Base-by-base conservation (phyloP, 2,888 invertebrate species). In the Hemithea aestivaria region DNA sequence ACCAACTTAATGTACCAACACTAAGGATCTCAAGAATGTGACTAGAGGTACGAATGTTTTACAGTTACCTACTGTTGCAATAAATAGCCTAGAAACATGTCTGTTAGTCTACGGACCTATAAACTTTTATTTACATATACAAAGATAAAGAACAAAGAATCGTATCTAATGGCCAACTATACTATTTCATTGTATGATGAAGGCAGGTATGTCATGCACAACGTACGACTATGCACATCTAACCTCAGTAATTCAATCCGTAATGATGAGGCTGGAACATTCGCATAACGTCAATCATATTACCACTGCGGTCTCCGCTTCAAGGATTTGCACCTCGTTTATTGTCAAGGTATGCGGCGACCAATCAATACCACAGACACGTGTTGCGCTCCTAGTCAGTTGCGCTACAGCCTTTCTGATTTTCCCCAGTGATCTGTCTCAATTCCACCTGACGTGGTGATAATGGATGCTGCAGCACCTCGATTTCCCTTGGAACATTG, bases 401-500 rank as follows among this genome's bases (percentile, higher is more conserved):
- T 26, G 23, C 30, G 31, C 35, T 27, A 38, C 42, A 40, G 25
- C 36, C 35, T 44, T 35, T 40, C 47, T 45, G 44, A 50, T 20
- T 24, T 11, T 22, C 16, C 42, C 46, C 44, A 47, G 40, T 40
- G 44, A 51, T 57, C 48, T 49, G 45, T 48, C 58, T 62, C 54
- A 24, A 38, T 30, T 35, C 29, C 22, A 32, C 33, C 34, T 31
- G 36, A 39, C 34, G 27, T 37, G 30, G 16, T 66, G 62, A 66
- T 65, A 68, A 70, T 66, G 65, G 42, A 53, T 63, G 51, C 60
- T 62, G 63, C 60, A 70, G 64, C 56, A 57, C 65, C 70, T 73
- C 70, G 66, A 77, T 77, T 76, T 64, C 68, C 73, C 71, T 69
- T 75, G 69, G 68, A 81, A 70, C 84, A 85, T 85, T 80, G 85